Conservation (phyloP, 2,113 vertebrate genomes). For the Capreolus pygargus region DNA sequence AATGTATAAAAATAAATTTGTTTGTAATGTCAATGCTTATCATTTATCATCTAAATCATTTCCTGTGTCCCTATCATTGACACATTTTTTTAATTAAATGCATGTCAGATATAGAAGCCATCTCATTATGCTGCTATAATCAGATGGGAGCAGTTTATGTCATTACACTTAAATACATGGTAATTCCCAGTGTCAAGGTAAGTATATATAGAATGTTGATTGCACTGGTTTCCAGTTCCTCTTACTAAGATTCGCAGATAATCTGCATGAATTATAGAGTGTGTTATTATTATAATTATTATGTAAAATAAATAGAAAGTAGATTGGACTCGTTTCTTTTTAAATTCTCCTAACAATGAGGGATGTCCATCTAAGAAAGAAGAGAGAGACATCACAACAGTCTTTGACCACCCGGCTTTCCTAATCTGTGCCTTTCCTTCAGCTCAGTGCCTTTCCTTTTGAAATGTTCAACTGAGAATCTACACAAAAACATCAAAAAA, state of each 20-base stretch:
- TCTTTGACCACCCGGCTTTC: not conserved
- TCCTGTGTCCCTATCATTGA: conserved; percentile 35
- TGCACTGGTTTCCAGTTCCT: conserved; percentile 47
- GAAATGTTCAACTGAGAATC: not conserved
- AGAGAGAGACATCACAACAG: not conserved
- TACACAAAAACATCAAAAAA: not conserved
- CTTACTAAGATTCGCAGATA: conserved; percentile 35
- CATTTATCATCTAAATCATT: conserved; percentile 52
- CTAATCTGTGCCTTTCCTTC: not conserved
- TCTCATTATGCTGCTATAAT: conserved; percentile 65
- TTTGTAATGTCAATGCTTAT: conserved; percentile 44
- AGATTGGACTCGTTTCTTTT: not conserved
- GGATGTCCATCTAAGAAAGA: not conserved
- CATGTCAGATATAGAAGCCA: conserved; percentile 48
- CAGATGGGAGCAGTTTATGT: conserved; percentile 55
- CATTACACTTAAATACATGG: conserved; percentile 64
- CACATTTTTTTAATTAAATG: conserved; percentile 56
- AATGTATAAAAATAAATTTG: conserved; percentile 18
- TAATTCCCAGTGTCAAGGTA: conserved; percentile 48
- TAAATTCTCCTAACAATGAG: not conserved
- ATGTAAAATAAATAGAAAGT: conserved; percentile 24
- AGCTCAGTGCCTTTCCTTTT: not conserved
- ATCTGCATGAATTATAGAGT: conserved; percentile 52
- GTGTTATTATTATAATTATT: conserved; percentile 32
- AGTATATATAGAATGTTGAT: conserved; percentile 66